Evolutionary conservation across 2,113 vertebrate species (phyloP).

Genomic region (mouse (Mus musculus)): GRCm39 chrX:141218501-141219000

Average conservation of each 20-base stretch:
- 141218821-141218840: not conserved
- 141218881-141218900: not conserved
- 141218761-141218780: conserved; percentile 5
- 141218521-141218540: conserved; percentile 16
- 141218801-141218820: not conserved
- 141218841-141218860: conserved; percentile 23
- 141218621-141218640: conserved; percentile 52
- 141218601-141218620: conserved; percentile 54
- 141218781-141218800: not conserved
- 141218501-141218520: conserved; percentile 40
- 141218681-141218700: not conserved
- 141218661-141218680: not conserved
- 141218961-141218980: conserved; percentile 32
- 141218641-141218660: not conserved
- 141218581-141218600: conserved; percentile 62
- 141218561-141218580: conserved; percentile 51
- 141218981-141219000: not conserved
- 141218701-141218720: not conserved
- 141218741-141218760: not conserved
- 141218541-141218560: conserved; percentile 27
- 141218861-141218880: not conserved
- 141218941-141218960: conserved; percentile 33
- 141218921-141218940: conserved; percentile 18
- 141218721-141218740: conserved; percentile 28
- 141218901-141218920: not conserved